Conservation (phyloP, 2,113 vertebrate genomes). For the Serilophus lunatus region DNA sequence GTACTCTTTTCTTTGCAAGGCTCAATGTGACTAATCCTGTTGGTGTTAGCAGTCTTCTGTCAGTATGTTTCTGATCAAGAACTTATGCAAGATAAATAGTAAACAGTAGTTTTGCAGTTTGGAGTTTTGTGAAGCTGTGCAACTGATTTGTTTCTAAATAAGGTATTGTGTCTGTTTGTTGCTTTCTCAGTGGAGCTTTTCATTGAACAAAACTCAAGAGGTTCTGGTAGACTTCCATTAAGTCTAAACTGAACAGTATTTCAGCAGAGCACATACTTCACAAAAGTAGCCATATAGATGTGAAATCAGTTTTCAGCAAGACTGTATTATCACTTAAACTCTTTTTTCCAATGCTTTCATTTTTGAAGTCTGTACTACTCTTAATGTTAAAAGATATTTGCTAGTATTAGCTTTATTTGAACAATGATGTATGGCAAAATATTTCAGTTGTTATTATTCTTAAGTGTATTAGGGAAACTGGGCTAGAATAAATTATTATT, state of each 20-base stretch:
- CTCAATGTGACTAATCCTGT: not conserved
- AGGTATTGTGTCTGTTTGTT: not conserved
- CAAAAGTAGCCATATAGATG: not conserved
- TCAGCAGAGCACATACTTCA: not conserved
- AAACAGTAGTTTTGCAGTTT: not conserved
- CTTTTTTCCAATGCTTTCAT: not conserved
- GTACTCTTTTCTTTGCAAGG: not conserved
- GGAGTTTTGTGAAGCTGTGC: not conserved
- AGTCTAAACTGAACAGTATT: not conserved
- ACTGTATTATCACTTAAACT: not conserved
- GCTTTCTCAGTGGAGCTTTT: not conserved
- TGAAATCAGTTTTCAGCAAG: not conserved
- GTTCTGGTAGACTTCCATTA: not conserved
- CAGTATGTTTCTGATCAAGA: not conserved
- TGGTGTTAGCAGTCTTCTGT: not conserved
- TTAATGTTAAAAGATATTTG: not conserved
- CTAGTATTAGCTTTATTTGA: not conserved
- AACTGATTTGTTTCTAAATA: not conserved
- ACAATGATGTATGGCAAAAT: not conserved
- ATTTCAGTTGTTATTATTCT: not conserved
- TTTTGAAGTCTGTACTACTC: not conserved
- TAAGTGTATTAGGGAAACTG: not conserved
- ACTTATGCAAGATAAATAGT: not conserved
- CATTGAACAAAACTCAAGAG: not conserved
- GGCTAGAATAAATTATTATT: not conserved